Base-by-base conservation (phyloP, 2,113 vertebrate species). In the Leptosomus discolor region DNA sequence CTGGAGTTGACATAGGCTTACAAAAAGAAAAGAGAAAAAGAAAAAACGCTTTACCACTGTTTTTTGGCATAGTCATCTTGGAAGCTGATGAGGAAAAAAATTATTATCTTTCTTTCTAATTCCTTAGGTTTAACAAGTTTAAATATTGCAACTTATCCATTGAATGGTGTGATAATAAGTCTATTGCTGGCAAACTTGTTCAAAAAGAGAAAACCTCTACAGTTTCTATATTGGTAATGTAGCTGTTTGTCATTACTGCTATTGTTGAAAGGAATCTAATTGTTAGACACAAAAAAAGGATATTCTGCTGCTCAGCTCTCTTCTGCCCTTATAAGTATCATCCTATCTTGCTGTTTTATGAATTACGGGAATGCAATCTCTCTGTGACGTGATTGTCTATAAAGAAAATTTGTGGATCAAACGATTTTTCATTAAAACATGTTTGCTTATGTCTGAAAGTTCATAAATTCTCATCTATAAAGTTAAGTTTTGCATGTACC, bases 251-350 rank as follows among this genome's bases (percentile, higher is more conserved):
- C 82, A 92, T 85, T 85, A 71, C 54, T 73, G 27, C 88, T 94
- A 58, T 90, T 96, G 84, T 94, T 96, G 90, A 94, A 94, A 96
- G n/a, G 41, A 94, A 93, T 90, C 12, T 93, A 90, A 96, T 85
- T 96, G 79, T 95, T 84, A 92, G 88, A 74, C 51, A 82, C 51
- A 93, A 85, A 69, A 85, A 69, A 84, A 81, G 20, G 46, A 61
- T 93, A 90, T 58, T 94, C 64, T 95, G 56, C 32, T 90, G 30
- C 88, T 94, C 83, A 94, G 29, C 51, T 79, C 26, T 94, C 51
- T 71, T 70, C 64, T 70, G 43, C 76, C 32, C 74, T 88, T 85
- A 41, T 8, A 6, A 88, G 22, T 43, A 29, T 76, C 91, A 73
- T 82, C 41, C 50, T 65, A n/a, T 78, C 84, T 92, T 91, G 75